Base-by-base conservation (phyloP, 2,888 invertebrate genomes). In the Thalpophila matura region DNA sequence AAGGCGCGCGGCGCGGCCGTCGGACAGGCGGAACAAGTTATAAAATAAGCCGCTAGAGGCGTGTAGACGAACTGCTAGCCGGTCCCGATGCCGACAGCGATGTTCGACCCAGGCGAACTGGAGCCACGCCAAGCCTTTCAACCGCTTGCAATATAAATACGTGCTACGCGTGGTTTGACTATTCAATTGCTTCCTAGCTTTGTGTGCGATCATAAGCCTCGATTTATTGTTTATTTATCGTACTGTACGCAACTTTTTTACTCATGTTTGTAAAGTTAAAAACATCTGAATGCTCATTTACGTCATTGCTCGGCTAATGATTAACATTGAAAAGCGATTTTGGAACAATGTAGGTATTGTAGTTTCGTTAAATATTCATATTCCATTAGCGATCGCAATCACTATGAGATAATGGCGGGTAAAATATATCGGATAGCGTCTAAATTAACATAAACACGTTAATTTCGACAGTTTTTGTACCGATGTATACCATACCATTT, bases 41-140 rank as follows among this genome's bases (percentile, higher is more conserved):
- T 82, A 80, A 81, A 83, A 81, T 83, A 83, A 81, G 77, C 79
- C 76, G 72, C 76, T 74, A 66, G 77, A 71, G 68, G 68, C 65
- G 68, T 68, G 70, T 74, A 66, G 80, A 79, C 62, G 77, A 63
- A 60, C 74, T 57, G 55, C 70, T 62, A 62, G 74, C 47, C 62
- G 47, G 47, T 56, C 45, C 59, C 71, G 43, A 61, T 55, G 70
- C 77, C 74, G 71, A 68, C 79, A 71, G 66, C 65, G 63, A 64
- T 61, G 60, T 78, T 78, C 69, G 73, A 75, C 70, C 72, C 69
- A 58, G 75, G 56, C 71, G 29, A 38, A 74, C 77, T 82, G 82
- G 83, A 82, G 67, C 62, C 62, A 26, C 40, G 81, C 83, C 80
- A 82, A 82, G 67, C 71, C 58, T 79, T 80, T 77, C 67, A 73